phyloP scores from a whole-genome alignment of 2,113 vertebrate genomes.

The Siphamia tubifer region DNA sequence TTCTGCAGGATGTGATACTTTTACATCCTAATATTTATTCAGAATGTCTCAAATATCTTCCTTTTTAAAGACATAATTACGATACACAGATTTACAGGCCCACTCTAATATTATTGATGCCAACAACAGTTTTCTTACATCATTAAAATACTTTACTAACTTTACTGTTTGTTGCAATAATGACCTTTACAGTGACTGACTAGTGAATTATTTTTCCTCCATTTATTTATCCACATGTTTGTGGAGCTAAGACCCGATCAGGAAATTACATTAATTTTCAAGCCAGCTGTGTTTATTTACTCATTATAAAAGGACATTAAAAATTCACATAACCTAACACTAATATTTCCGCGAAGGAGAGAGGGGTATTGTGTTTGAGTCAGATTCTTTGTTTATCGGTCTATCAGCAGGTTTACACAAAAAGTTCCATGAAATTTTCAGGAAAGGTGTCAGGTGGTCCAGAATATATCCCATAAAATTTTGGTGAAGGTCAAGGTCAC shows the following conservation, averaged over 20 bases:
- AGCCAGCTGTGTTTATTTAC: not conserved
- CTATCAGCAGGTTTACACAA: no score
- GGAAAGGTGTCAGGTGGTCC: no score
- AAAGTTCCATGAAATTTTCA: no score
- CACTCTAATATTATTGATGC: not conserved
- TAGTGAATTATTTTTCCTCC: not conserved
- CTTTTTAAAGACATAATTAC: not conserved
- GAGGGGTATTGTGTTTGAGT: no score
- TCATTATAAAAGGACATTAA: not conserved
- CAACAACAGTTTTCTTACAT: not conserved
- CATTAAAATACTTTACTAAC: not conserved
- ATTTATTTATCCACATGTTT: not conserved
- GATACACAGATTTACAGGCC: not conserved
- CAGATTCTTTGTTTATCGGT: no score
- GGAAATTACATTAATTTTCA: not conserved
- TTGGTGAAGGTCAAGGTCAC: no score
- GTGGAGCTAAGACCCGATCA: not conserved
- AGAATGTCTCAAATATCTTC: not conserved
- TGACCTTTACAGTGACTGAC: not conserved
- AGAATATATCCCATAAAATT: no score
- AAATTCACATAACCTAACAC: no score
- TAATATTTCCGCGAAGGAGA: no score
- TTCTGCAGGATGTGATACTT: slow-evolving; percentile 11
- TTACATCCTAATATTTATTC: not conserved
- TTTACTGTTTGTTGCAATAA: not conserved